Base-by-base conservation (phyloP, 2,888 invertebrate genomes). In the Morpho helenor region DNA sequence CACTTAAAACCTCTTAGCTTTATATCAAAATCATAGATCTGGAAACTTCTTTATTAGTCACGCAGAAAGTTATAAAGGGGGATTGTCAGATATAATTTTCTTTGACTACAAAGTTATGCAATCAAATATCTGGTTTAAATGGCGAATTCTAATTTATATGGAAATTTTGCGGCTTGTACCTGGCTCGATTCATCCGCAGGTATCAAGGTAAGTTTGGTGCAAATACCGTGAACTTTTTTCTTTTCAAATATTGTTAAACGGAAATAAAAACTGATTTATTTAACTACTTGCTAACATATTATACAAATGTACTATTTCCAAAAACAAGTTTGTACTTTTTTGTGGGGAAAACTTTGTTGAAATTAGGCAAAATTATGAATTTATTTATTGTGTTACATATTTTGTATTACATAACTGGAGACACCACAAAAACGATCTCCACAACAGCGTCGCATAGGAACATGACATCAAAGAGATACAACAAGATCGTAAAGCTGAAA, bases 121-220 rank as follows among this genome's bases (percentile, higher is more conserved):
- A 78, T 81, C 72, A 76, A 83, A 80, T 77, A 76, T 75, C 76
- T 75, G 80, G 77, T 82, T 82, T 78, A 70, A 75, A 68, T 76
- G 78, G 68, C 72, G 73, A 71, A 66, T 75, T 84, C 80, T 83
- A 83, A 87, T 87, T 83, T 86, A 83, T 81, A 87, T 87, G 87
- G 73, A 79, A 85, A 87, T 87, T 71, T 63, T 64, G 68, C 61
- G 71, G 74, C 72, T 66, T 70, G 74, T 67, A 65, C 65, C 67
- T 67, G 68, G 64, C 68, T 63, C 66, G 68, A 61, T 69, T 63
- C 62, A 63, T 68, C 65, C 66, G 70, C 74, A 77, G 76, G 77
- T 75, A 75, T 66, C 64, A 61, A 60, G 63, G 64, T 61, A 57
- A 60, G 60, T 52, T 51, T 52, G 39, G 52, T 46, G 43, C 31